Evolutionary conservation across 2,113 vertebrate species (phyloP), one percentile per base, ranked within the genome.

Genomic region (Naja naja): DNA sequence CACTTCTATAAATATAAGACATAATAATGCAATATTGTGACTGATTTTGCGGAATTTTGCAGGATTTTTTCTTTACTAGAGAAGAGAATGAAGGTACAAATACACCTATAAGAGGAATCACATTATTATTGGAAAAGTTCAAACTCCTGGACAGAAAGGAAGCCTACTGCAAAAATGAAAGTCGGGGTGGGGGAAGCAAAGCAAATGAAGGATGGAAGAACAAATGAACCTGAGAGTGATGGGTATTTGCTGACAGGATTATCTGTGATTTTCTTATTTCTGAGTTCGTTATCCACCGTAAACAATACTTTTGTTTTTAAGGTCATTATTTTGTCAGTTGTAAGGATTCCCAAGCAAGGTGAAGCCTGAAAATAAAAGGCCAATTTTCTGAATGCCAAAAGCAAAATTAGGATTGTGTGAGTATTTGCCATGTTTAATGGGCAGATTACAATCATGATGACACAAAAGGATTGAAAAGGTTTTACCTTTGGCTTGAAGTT

Each of bases 171-270:
- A 55, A 43, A 91, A 87, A 88, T 23, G 92, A 58, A 95, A 95
- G 96, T 88, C 86, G 22, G 95, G 85, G 89, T 88, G 89, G 74
- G 85, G 55, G 90, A 94, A 91, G 94, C 90, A 89, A 92, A 89
- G 54, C 90, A 94, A 94, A 95, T 95, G 96, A 95, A 96, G 95
- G 93, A 95, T 94, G 95, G 97, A 90, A 94, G 95, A 92, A 92
- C 45, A 95, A 95, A 94, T 95, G 96, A 96, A 96, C 96, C 95
- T 94, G 94, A 94, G 93, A 94, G 43, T 94, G 93, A 92, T 87
- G 52, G 90, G 52, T 96, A 95, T 97, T 97, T 97, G 97, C 96
- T 95, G 96, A 97, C 94, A 95, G 96, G 97, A 96, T 97, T 97
- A 93, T 96, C 93, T 87, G 39, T 91, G 95, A 93, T 94, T 96